Conservation (phyloP, 2,113 vertebrate species). For the Fukomys damarensis region DNA sequence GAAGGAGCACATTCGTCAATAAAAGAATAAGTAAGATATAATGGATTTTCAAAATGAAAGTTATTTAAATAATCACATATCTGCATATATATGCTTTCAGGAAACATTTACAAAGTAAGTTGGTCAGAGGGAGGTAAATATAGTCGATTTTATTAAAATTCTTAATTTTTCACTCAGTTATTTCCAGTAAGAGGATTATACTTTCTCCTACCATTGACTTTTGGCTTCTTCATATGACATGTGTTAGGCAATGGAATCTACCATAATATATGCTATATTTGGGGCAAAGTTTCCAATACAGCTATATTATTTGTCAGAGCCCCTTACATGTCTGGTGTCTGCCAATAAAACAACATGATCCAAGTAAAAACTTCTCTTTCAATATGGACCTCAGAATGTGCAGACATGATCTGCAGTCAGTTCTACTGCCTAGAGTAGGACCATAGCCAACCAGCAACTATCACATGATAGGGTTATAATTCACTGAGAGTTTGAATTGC, state of each 20-base stretch:
- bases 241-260: conserved; percentile 6
- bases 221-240: background rate
- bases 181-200: background rate
- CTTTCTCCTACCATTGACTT: background rate
- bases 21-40: conserved; percentile 14
- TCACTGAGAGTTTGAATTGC: background rate
- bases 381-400: background rate
- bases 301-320: background rate
- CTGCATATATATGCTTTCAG: background rate
- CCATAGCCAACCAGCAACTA: background rate
- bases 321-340: background rate
- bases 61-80: conserved; percentile 35
- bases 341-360: background rate
- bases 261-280: background rate
- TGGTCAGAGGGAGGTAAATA: background rate
- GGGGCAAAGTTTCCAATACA: background rate
- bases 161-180: conserved; percentile 1
- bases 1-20: conserved; percentile 12
- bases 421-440: background rate
- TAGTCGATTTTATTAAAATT: conserved; percentile 12
- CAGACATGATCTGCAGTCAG: background rate
- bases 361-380: conserved; percentile 5
- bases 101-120: conserved; percentile 17
- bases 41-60: conserved; percentile 28
- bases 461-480: background rate